phyloP scores from a whole-genome alignment of 64 coral and sea anemone genomes.

The Montipora sp. region DNA sequence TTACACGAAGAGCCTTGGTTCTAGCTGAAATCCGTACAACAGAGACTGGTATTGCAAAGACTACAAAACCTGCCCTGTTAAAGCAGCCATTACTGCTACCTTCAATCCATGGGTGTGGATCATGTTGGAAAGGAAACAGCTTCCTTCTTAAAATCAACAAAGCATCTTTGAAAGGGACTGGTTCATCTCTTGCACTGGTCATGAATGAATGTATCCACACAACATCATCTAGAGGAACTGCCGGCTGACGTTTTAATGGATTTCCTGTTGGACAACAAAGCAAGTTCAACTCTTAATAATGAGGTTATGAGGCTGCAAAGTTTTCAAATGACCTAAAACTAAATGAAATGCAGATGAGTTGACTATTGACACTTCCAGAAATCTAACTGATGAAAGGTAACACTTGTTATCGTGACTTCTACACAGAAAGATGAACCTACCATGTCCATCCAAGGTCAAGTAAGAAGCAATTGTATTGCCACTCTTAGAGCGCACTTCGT shows the following conservation, averaged over 20 bases:
- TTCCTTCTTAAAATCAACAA: conserved; percentile 23
- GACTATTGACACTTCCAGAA: neutral
- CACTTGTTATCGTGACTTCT: too few species aligned
- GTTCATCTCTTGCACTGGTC: neutral
- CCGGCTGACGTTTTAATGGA: conserved; percentile 36
- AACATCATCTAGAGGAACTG: conserved; percentile 58
- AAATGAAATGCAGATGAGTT: too few species aligned
- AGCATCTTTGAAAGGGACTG: conserved; percentile 42
- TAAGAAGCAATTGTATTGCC: neutral
- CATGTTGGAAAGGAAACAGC: conserved; percentile 59
- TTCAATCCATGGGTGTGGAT: conserved; percentile 62
- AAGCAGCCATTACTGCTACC: conserved; percentile 42
- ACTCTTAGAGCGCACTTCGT: neutral
- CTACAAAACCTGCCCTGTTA: neutral
- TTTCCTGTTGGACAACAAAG: neutral
- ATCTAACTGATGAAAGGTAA: too few species aligned
- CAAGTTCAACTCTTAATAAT: too few species aligned
- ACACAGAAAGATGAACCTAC: neutral
- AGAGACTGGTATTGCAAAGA: too few species aligned
- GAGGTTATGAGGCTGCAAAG: too few species aligned
- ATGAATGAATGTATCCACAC: conserved; percentile 49
- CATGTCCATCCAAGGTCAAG: neutral
- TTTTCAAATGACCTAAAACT: too few species aligned
- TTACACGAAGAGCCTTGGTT: too few species aligned
- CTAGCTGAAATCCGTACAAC: too few species aligned